Percentiles rank a stretch among this genome's conserved stretches.
Evolutionary conservation across 1,140 invertebrate genomes (phyloP).

Genomic region (Holcopasites calliopsidis): DNA sequence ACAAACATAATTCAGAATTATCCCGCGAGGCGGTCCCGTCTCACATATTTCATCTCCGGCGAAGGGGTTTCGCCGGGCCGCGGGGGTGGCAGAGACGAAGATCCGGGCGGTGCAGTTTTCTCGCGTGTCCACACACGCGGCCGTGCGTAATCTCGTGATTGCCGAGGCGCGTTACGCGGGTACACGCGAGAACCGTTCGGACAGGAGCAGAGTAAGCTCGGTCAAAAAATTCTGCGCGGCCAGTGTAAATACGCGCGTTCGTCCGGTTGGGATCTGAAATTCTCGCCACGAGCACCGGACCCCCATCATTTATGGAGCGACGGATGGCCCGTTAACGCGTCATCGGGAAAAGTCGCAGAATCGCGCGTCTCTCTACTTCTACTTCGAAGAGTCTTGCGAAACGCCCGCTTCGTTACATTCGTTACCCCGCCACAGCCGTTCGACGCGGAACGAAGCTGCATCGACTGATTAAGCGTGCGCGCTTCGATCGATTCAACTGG

Average conservation of each 20-base stretch:
- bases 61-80: constrained; percentile 63
- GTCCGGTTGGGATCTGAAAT: background rate
- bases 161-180: constrained; percentile 23
- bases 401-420: background rate
- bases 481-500: background rate
- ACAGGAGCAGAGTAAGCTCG: background rate
- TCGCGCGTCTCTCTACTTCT: background rate
- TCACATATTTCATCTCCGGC: constrained; percentile 73
- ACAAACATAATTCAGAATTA: constrained; percentile 78
- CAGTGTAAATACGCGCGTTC: constrained; percentile 17
- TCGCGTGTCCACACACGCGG: constrained; percentile 3
- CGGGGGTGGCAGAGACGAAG: constrained; percentile 54
- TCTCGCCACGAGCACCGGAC: background rate
- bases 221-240: background rate
- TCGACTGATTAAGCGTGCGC: background rate
- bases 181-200: background rate
- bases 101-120: background rate
- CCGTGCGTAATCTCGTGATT: constrained; percentile 45
- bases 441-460: no score
- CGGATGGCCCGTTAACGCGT: background rate
- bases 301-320: constrained; percentile 1
- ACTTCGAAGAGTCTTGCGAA: background rate
- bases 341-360: background rate
- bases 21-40: constrained; percentile 69
- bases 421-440: background rate